Conservation (phyloP, 2,888 invertebrate genomes). For the Nezara viridula region DNA sequence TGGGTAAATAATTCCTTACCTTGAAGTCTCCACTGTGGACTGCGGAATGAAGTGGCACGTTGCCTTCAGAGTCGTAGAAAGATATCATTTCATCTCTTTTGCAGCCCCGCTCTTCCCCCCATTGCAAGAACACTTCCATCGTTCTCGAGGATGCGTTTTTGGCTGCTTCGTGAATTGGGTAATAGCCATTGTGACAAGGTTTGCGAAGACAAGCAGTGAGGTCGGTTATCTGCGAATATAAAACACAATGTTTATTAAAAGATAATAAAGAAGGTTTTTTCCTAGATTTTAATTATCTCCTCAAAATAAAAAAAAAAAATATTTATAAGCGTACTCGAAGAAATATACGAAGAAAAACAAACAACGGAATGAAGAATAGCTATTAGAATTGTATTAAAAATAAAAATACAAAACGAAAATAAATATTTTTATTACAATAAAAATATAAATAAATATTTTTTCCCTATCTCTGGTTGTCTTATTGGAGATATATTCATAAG, state of each 20-base stretch:
- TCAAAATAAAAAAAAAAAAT: not conserved
- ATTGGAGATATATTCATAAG: no score
- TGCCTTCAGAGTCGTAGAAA: constrained; percentile 88
- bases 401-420: no score
- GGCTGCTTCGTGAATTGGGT: constrained; percentile 92
- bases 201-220: constrained; percentile 83
- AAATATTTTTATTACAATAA: no score
- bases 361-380: no score
- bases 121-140: constrained; percentile 85
- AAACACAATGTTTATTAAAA: not conserved
- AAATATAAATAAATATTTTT: no score
- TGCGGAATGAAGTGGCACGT: constrained; percentile 79
- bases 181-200: constrained; percentile 90
- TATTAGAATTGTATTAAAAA: no score
- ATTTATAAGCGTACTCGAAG: not conserved
- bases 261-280: not conserved
- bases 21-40: constrained; percentile 70
- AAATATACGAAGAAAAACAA: no score
- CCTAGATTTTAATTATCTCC: not conserved
- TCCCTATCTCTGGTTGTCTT: no score
- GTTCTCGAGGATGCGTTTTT: constrained; percentile 90
- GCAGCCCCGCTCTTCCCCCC: constrained; percentile 86
- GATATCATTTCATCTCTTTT: constrained; percentile 86
- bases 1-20: constrained; percentile 67
- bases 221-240: constrained; percentile 78